Base-by-base conservation (phyloP, 2,113 vertebrate species). In the Zeus faber region DNA sequence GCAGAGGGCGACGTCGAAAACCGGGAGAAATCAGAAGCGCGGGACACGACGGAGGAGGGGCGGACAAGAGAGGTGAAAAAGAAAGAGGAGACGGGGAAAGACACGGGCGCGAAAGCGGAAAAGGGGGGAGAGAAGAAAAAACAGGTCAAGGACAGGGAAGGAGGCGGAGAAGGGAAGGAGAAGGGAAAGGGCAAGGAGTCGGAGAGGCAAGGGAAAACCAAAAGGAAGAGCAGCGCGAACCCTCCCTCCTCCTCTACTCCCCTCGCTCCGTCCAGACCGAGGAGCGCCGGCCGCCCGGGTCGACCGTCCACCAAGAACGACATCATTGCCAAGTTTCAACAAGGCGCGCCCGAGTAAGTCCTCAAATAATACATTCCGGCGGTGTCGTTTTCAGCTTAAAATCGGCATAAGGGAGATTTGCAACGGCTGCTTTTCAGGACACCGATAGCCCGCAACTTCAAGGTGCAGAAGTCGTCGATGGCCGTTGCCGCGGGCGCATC, bases 321-420 rank as follows among this genome's bases (percentile, higher is more conserved):
- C 49, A 87, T 89, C 10, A 84, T 90, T 21, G 89, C 88, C 51
- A 90, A 90, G 65, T 91, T 91, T 58, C 84, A 91, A 47, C 81
- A 90, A 64, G 82, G 85, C 9, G 74, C 82, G 13, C 75, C 85
- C 23, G 72, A 89, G 90, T 90, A 71, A 37, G 33, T 37, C 33
- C 3, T 14, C 33, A n/a, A n/a, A 9, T 37, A 37, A 37, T n/a
- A 29, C 7, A 29, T 5, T 2, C 13, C 9, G 13, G 13, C 5
- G 6, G 6, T 37, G 11, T 37, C 4, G 4, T 4, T 11, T 14
- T 37, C 33, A 37, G 6, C 6, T 4, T 5, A n/a, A n/a, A 37
- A 11, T 14, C 33, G 1, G 31, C 13, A 33, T 6, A 14, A 37
- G n/a, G 1, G 11, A 37, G 13, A 5, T 37, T 37, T 37, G 13